A percentile compares a stretch with the other conserved stretches of the same genome.
These are phyloP conservation scores for Glaucomys volans DNA, from an alignment of 2,113 vertebrate genomes.

Conservation along the genomic window DNA sequence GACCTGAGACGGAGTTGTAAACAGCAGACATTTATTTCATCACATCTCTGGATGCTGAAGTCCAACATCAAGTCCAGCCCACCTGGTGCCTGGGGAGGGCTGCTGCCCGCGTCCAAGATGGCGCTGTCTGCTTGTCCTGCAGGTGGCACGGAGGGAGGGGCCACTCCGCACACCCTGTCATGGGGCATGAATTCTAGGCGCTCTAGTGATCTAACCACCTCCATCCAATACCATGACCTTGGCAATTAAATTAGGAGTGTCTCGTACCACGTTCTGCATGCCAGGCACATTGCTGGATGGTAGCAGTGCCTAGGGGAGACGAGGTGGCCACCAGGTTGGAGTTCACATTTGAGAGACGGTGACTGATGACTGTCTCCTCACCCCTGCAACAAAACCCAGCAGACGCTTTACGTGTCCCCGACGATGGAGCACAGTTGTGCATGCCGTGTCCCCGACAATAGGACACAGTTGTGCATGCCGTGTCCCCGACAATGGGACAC, in stretches of 20 bases:
- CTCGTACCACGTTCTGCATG: background rate
- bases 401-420: background rate
- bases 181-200: background rate
- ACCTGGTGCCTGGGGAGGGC: background rate
- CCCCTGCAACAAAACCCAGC: background rate
- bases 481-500: too few species aligned
- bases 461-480: background rate
- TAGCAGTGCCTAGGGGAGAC: background rate
- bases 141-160: too few species aligned
- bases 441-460: too few species aligned
- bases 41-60: background rate
- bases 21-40: background rate
- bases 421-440: background rate
- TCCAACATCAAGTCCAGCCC: too few species aligned
- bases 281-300: background rate
- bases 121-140: background rate
- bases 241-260: background rate
- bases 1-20: background rate
- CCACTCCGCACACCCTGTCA: background rate
- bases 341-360: background rate
- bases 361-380: background rate
- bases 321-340: too few species aligned
- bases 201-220: too few species aligned
- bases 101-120: background rate
- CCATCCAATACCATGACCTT: background rate